These are phyloP conservation scores for Sebastes wilsoni DNA, from an alignment of 2,797 vertebrate genomes.

Conservation along the genomic window DNA sequence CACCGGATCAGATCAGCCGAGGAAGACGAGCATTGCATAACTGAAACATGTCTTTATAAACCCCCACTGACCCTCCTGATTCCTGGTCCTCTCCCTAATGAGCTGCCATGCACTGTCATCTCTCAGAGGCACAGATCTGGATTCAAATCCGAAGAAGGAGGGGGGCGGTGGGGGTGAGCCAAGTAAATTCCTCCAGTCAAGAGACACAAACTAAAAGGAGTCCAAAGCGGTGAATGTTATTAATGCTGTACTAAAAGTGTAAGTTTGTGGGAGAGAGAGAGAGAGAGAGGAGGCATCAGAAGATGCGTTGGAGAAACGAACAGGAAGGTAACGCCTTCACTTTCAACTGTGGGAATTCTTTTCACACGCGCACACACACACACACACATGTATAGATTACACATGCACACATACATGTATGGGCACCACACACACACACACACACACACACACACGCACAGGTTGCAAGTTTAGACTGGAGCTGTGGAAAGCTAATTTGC, in stretches of 20 bases:
- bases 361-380: neutral
- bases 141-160: slow-evolving; percentile 40
- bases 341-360: slow-evolving; percentile 70
- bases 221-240: slow-evolving; percentile 37
- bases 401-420: slow-evolving; percentile 7
- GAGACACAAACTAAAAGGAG: slow-evolving; percentile 26
- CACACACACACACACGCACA: slow-evolving; percentile 27
- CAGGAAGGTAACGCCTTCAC: slow-evolving; percentile 50
- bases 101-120: slow-evolving; percentile 56
- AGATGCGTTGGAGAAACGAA: slow-evolving; percentile 40
- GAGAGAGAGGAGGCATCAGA: slow-evolving; percentile 36
- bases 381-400: neutral
- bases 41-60: slow-evolving; percentile 33
- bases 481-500: slow-evolving; percentile 82
- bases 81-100: slow-evolving; percentile 61
- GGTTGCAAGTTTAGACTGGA: slow-evolving; percentile 76
- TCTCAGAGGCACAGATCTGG: slow-evolving; percentile 55
- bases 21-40: slow-evolving; percentile 48
- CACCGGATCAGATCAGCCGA: slow-evolving; percentile 43
- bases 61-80: slow-evolving; percentile 47
- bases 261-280: slow-evolving; percentile 53
- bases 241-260: slow-evolving; percentile 58
- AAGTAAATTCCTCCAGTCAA: slow-evolving; percentile 46
- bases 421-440: neutral
- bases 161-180: neutral